Evolutionary conservation across 2,888 invertebrate species (phyloP), one percentile per base, ranked within the genome.

Genomic region (Agapostemon virescens): DNA sequence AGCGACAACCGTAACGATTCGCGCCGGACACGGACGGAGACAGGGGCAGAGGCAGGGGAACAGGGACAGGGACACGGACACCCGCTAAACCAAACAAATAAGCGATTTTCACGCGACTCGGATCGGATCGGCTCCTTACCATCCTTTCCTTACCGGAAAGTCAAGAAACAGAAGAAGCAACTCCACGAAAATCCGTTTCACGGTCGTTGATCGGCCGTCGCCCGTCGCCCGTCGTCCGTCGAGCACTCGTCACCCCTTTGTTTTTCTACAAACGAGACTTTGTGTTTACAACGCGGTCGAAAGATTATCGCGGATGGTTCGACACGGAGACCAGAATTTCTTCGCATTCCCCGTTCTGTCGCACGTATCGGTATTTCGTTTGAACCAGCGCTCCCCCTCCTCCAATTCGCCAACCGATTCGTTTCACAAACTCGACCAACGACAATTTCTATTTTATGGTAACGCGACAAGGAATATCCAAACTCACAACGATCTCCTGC

Each of bases 61-160:
- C 49, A 9, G n/a, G 49, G n/a, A 49, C 49, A 2, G n/a, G 3
- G 2, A 49, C 49, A 49, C 33, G 33, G 33, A 4, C 69, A 85
- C 79, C 74, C 74, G 82, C 45, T 69, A 73, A 74, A 42, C 69
- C 55, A 86, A 87, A 87, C 73, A 87, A 85, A 84, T 61, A 77
- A 20, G n/a, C 42, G 15, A 36, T 63, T 76, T 61, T 70, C 42
- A 23, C 58, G 0, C 73, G 17, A 55, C 40, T 40, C n/a, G 49
- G 11, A 49, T n/a, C n/a, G n/a, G 49, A 45, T 45, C 26, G 6
- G 55, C 17, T 17, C 55, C 17, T 26, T 2, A 2, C 55, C 26
- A 26, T 30, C 17, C n/a, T n/a, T n/a, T n/a, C n/a, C n/a, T n/a
- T n/a, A n/a, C n/a, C 26, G 63, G 74, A 77, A 77, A 77, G n/a